Percentiles rank a stretch among this genome's conserved stretches.
These are phyloP conservation scores for Graphium colonna DNA, from an alignment of 2,888 invertebrate genomes.

Conservation along the genomic window DNA sequence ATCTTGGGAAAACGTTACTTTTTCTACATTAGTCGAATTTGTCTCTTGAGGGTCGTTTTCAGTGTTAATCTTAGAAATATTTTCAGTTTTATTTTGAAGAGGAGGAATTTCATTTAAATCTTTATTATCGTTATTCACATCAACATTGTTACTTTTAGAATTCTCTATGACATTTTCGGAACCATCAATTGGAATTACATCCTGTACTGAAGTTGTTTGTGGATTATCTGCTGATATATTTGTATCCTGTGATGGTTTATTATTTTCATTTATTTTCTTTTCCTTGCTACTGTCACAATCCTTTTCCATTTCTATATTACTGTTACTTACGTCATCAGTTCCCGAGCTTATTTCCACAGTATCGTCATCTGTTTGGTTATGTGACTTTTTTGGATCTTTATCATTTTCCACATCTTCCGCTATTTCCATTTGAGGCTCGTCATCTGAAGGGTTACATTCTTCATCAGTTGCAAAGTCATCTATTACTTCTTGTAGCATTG, in stretches of 20 bases:
- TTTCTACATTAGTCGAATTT: conserved; percentile 14
- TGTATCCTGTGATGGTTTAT: neutral
- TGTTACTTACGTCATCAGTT: conserved; percentile 21
- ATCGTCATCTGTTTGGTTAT: conserved; percentile 17
- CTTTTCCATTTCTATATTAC: neutral
- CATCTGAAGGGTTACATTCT: conserved; percentile 38
- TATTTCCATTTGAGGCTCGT: conserved; percentile 45
- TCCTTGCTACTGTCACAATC: neutral
- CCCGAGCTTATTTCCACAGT: conserved; percentile 27
- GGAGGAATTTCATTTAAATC: conserved; percentile 23
- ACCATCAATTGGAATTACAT: conserved; percentile 2
- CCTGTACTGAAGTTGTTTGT: neutral
- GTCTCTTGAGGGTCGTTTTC: conserved; percentile 23
- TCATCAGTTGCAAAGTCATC: conserved; percentile 60
- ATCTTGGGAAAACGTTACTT: conserved; percentile 5
- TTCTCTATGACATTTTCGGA: neutral
- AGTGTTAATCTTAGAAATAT: conserved; percentile 11
- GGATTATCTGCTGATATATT: neutral
- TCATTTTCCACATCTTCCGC: conserved; percentile 37
- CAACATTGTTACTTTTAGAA: neutral
- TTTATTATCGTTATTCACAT: conserved; percentile 21
- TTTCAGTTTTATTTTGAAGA: conserved; percentile 24
- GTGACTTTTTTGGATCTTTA: conserved; percentile 24
- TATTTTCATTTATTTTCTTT: neutral
- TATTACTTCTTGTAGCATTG: conserved; percentile 54